Base-by-base conservation (phyloP, 2,888 invertebrate genomes). In the Mesorhabditis belari region DNA sequence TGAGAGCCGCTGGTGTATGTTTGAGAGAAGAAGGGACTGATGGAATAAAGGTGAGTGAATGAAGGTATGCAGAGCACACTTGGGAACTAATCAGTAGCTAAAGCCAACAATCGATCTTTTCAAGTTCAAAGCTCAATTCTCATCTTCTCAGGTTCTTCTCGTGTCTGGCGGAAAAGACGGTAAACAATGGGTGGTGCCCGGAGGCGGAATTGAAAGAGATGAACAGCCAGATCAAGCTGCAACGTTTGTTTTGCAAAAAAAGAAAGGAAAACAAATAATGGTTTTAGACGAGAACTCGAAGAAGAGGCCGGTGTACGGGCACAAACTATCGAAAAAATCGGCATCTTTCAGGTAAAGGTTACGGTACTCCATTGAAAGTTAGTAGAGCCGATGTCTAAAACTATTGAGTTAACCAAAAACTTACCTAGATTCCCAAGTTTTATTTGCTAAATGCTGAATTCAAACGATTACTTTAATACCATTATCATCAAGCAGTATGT, bases 251-350 rank as follows among this genome's bases (percentile, higher is more conserved):
- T 35, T 35, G 12, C 44, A 35, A 35, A 35, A 17, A 17, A 1
- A 17, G 12, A 17, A n/a, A 35, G 12, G n/a, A 9, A 17, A 35
- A 17, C 44, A n/a, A n/a, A n/a, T n/a, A n/a, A n/a, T n/a, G 17
- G 17, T 35, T n/a, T n/a, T n/a, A 87, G 89, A 77, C 86, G 95
- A 60, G 95, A 96, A 85, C 91, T 93, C 55, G 86, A 90, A 70
- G 95, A 96, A 82, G 96, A 96, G 82, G 95, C 95, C 61, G 96
- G 95, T 53, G 94, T 94, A 69, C 86, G 89, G 77, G 95, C 94
- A 75, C 88, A 88, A 81, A 86, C 94, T 63, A 90, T 90, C 66
- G 87, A 92, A 73, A 90, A 90, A 81, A 87, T 95, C 66, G 95
- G 95, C 57, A 87, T 92, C 69, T 95, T 96, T 84, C 93, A 94